Base-by-base conservation (phyloP, 1,140 invertebrate species). In the Caenorhabditis tropicalis region DNA sequence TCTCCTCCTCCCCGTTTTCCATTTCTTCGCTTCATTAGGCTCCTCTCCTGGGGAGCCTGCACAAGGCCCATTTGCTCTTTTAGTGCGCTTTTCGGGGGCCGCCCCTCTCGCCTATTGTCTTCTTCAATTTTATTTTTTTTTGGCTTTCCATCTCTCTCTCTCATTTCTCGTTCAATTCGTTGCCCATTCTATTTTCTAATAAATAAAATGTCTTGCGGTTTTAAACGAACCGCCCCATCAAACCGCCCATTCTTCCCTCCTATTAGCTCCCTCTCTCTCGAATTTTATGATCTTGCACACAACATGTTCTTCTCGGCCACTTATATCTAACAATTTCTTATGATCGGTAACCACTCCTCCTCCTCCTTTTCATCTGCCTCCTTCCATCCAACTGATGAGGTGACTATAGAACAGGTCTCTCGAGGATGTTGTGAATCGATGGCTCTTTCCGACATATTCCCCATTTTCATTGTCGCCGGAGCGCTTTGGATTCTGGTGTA, bases 161-260 rank as follows among this genome's bases (percentile, higher is more conserved):
- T 58, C 56, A 58, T 58, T 58, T 39, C 19, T 70, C 60, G 39
- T 15, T 43, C 21, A 21, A 33, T 46, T 6, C 36, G 3, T 65
- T 19, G 16, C 19, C 58, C 5, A 33, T 65, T n/a, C 29, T 33
- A 74, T 74, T 43, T 74, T 74, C 65, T 74, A 74, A 74, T 74
- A 74, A 74, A 74, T 74, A 74, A 74, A 74, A 74, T 74, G 33
- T 74, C 65, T 43, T 74, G 65, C 65, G 65, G 65, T 74, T 74
- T 74, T 43, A 74, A 70, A 70, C 60, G 60, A 70, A 70, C 60
- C n/a, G n/a, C 60, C 5, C 33, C 60, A 70, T 70, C 60, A 70
- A 74, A 74, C 65, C 65, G 33, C 65, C 65, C n/a, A 74, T 74
- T 70, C n/a, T 70, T 70, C 19, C 33, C 65, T 33, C 43, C 65